Base-by-base conservation (phyloP, 1,140 invertebrate genomes). In the Bombyx mori region DNA sequence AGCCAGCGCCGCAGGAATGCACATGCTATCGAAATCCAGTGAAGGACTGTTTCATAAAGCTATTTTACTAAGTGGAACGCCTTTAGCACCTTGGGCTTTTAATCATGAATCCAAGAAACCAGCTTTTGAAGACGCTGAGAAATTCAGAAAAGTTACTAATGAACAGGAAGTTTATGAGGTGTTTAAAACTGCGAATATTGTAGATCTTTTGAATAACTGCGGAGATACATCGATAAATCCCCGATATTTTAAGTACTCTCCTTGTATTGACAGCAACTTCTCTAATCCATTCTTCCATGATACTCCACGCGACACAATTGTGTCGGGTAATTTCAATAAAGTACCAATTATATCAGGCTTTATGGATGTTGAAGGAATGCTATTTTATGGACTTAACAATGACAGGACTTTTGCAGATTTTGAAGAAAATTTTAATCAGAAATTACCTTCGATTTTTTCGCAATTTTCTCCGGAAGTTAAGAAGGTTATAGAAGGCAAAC, bases 81-180 rank as follows among this genome's bases (percentile, higher is more conserved):
- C 75, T 26, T 57, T 86, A 18, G 66, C 75, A 0, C 77, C 79
- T 1, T 86, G 83, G 83, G 77, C 83, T 26, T 83, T 77, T 55
- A 86, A 84, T 51, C 1, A 68, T 1, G 77, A 84, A 26, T 63
- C 68, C 0, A 2, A 61, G 6, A 54, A 44, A 45, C 63, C 77
- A 8, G 68, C 77, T 2, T 62, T 68, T 8, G 58, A 73, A 56
- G 83, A 86, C 44, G 80, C 76, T 1, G 60, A 56, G 3, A 83
- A 83, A 72, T 68, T 80, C 26, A 61, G 65, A 42, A 8, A 46
- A 46, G 71, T 63, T 0, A 56, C 50, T 7, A 72, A 57, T n/a
- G 74, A 75, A 60, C 49, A 63, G 22, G 77, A 82, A n/a, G 66
- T 80, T 8, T 70, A 65, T 42, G 62, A 75, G 18, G 63, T 68